Base-by-base conservation (phyloP, 2,888 invertebrate genomes). In the Chouioia cunea region DNA sequence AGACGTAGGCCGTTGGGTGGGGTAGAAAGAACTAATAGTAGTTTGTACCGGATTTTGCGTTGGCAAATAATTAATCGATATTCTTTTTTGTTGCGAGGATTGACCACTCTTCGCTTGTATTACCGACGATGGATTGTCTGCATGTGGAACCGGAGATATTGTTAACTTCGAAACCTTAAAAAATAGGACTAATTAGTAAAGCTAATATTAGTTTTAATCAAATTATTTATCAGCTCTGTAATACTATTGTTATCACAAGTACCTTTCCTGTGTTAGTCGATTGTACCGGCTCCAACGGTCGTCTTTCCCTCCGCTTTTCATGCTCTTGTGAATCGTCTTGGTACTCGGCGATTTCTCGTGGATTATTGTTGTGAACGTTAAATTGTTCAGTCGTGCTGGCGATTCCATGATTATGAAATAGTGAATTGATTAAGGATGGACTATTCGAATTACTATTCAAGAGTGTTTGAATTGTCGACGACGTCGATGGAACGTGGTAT, bases 181-280 rank as follows among this genome's bases (percentile, higher is more conserved):
- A 62, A 23, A 18, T 14, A 63, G 27, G 59, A 64, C 20, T 47
- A 43, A 47, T 59, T 36, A 36, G 57, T 46, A 27, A 54, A 57
- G n/a, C n/a, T n/a, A 36, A 52, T 52, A 8, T 50, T 23, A 23
- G 10, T 16, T 14, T 44, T 53, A 23, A 6, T 43, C 16, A 10
- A 54, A 22, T 15, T 43, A 58, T 22, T 15, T n/a, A 27, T 2
- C n/a, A 15, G 43, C 53, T 20, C 14, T 59, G n/a, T n/a, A n/a
- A 16, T 12, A 18, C 1, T 12, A n/a, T 43, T 56, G 20, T 18
- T 60, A n/a, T n/a, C n/a, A 15, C 10, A 54, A 63, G n/a, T 44
- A 84, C 81, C 79, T 85, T 83, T 75, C 84, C 84, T 67, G 82
- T 79, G 36, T 77, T 82, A 23, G 79, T 81, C 16, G 84, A 80